Percentiles rank a stretch among this genome's conserved stretches.
phyloP scores from a whole-genome alignment of 2,113 vertebrate species.

The Saimiri boliviensis region DNA sequence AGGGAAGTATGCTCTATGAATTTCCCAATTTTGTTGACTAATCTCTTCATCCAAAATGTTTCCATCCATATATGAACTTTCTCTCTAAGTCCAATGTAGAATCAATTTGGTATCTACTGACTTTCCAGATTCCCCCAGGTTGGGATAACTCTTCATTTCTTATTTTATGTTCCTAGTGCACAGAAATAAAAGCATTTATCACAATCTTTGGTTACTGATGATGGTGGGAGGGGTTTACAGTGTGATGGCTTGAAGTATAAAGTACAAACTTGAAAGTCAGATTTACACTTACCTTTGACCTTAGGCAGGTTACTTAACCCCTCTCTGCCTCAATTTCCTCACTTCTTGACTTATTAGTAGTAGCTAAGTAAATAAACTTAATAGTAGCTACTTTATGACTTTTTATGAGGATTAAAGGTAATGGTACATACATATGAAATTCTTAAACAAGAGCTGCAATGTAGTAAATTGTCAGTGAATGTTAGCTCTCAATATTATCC shows the following conservation, averaged over 20 bases:
- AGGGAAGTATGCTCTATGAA: neutral
- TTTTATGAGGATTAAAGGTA: neutral
- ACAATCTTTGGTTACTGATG: neutral
- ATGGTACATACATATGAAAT: neutral
- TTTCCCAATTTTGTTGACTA: neutral
- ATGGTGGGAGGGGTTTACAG: neutral
- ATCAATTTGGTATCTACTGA: neutral
- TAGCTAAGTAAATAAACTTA: neutral
- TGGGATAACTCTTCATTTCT: neutral
- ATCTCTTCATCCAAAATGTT: slow-evolving; percentile 11
- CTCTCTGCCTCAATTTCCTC: neutral
- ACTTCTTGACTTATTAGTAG: neutral
- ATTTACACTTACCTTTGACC: neutral
- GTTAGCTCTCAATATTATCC: neutral
- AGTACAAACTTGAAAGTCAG: neutral
- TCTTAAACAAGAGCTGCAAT: neutral
- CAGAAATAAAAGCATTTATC: neutral
- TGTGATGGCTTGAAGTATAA: neutral
- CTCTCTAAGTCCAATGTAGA: neutral
- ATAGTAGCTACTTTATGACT: neutral
- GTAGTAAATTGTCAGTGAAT: neutral
- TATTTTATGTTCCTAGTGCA: neutral
- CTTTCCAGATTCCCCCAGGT: neutral
- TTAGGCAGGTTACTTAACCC: neutral
- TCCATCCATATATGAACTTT: neutral